Percentiles rank a stretch among this genome's conserved stretches.
These are phyloP conservation scores for Ranitomeya variabilis DNA, from an alignment of 2,113 vertebrate genomes.

Conservation along the genomic window DNA sequence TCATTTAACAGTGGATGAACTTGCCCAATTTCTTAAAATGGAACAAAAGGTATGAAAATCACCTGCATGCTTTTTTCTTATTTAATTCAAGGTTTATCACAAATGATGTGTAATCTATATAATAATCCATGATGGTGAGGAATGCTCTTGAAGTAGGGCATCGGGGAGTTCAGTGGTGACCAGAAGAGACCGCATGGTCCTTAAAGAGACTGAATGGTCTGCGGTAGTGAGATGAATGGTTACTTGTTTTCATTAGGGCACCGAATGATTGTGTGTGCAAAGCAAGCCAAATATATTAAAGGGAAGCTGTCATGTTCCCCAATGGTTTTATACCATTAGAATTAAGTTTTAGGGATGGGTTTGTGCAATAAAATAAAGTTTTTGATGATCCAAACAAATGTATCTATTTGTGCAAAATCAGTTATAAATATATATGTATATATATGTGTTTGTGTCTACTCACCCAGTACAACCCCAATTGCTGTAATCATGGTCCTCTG, in stretches of 20 bases:
- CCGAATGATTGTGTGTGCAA: neutral
- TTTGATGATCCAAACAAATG: no score
- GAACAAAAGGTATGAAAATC: slow-evolving; percentile 87
- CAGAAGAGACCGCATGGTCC: neutral
- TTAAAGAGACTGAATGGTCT: neutral
- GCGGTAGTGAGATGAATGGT: neutral
- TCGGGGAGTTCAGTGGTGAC: neutral
- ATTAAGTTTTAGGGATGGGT: no score
- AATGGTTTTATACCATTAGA: no score
- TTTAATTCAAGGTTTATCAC: neutral
- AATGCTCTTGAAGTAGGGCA: neutral
- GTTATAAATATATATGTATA: no score
- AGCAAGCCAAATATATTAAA: no score
- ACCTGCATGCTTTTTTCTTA: neutral
- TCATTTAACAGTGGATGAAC: slow-evolving; percentile 86
- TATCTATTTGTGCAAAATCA: no score
- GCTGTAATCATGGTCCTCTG: no score
- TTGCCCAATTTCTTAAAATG: slow-evolving; percentile 84
- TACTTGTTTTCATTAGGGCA: neutral
- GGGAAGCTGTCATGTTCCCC: no score
- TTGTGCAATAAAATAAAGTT: no score
- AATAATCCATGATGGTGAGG: neutral
- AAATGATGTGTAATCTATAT: neutral
- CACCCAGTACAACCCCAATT: no score
- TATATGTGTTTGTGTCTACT: no score